Evolutionary conservation across 2,797 vertebrate genomes (phyloP).

Genomic region (Melopsittacus undulatus): DNA sequence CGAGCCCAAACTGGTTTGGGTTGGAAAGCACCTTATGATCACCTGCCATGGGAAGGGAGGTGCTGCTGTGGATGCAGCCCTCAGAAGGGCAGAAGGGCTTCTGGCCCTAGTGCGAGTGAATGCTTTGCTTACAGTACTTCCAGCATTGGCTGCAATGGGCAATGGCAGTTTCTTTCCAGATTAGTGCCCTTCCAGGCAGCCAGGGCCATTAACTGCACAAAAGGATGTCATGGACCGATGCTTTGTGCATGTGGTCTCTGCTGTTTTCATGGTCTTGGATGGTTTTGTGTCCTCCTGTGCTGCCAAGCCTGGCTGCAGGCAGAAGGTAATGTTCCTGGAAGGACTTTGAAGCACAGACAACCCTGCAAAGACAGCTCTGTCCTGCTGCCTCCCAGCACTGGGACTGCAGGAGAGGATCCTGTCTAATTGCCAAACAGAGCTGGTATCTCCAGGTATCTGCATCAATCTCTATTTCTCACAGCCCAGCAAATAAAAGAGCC

Average conservation of each 20-base stretch:
- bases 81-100: not conserved
- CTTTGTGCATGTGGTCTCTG: not conserved
- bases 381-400: not conserved
- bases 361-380: not conserved
- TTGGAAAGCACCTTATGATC: not conserved
- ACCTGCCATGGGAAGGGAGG: not conserved
- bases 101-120: fast-evolving
- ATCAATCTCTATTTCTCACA: not conserved
- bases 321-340: not conserved
- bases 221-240: fast-evolving
- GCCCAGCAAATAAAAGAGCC: not conserved
- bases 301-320: not conserved
- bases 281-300: not conserved
- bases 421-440: not conserved
- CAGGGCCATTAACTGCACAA: not conserved
- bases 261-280: not conserved
- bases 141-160: not conserved
- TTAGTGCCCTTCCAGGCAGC: not conserved
- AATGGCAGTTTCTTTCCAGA: not conserved
- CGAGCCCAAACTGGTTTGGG: not conserved
- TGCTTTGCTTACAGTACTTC: not conserved
- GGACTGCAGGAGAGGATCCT: not conserved
- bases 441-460: not conserved
- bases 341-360: not conserved
- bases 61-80: not conserved